These are phyloP conservation scores for Colletes gigas DNA, from an alignment of 1,140 invertebrate species.

Conservation along the genomic window DNA sequence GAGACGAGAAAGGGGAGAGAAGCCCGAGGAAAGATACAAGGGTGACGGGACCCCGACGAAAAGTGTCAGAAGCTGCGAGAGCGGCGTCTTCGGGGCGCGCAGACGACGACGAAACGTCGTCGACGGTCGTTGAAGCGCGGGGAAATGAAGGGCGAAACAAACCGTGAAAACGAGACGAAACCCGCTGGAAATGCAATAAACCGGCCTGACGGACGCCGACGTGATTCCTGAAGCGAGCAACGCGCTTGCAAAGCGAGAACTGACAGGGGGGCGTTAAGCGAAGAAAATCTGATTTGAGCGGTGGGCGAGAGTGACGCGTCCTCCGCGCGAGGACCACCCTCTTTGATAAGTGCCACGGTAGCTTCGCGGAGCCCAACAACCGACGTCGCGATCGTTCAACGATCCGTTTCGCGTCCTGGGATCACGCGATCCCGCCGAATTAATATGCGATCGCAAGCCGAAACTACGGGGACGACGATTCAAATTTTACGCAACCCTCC, in stretches of 20 bases:
- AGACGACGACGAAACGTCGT: conserved; percentile 56
- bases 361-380: background rate
- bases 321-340: conserved; percentile 47
- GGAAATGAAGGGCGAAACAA: conserved; percentile 74
- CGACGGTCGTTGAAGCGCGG: conserved; percentile 36
- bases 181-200: conserved; percentile 74
- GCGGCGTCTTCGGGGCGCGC: conserved; percentile 26
- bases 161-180: conserved; percentile 76
- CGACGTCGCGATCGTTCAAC: background rate
- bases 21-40: conserved; percentile 26
- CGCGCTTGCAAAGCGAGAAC: conserved; percentile 62
- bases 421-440: background rate
- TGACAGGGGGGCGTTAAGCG: conserved; percentile 63
- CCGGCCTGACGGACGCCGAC: conserved; percentile 67
- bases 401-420: background rate
- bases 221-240: conserved; percentile 65
- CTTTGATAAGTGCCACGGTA: conserved; percentile 36
- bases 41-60: conserved; percentile 44
- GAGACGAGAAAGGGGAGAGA: conserved; percentile 3
- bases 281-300: conserved; percentile 64
- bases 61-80: conserved; percentile 66
- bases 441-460: conserved; percentile 29
- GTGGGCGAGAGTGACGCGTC: conserved; percentile 42
- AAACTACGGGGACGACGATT: background rate
- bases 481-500: background rate